Evolutionary conservation across 2,113 vertebrate species (phyloP), one percentile per base, ranked within the genome.

Genomic region (Pyrgilauda ruficollis): DNA sequence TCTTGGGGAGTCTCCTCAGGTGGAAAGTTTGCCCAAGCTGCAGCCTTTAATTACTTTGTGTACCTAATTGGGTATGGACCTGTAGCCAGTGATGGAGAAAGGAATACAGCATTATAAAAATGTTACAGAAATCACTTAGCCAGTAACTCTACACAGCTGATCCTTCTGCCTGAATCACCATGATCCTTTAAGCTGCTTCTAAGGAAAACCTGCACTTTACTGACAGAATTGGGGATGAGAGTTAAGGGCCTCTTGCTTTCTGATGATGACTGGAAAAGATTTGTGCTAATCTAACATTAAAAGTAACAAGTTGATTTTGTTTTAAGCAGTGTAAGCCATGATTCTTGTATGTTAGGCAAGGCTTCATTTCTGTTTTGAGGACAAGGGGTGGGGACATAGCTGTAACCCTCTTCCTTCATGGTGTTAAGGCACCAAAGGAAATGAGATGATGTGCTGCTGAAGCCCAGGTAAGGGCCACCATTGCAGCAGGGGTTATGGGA

Each of bases 391-490:
- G 5, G 41, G 24, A 27, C 15, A 15, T 16, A 28, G 27, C 23
- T 35, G 6, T 75, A 47, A 46, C 30, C 15, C 21, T 87, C 23
- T 53, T 74, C 35, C 58, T 72, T 49, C 16, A 7, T 24, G 23
- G 21, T 33, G 0, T 72, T 72, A 6, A 0, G 4, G 47, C 56
- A 62, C 18, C 33, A 21, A 50, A 72, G 61, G 43, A 87, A 75
- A 31, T 0, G 30, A 52, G 33, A 12, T 41, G 43, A 31, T 0
- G 0, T 16, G 41, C 3, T 52, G 13, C 27, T 26, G 30, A 49
- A 28, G 55, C 55, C 41, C 24, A 53, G 31, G 10, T 30, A 33
- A 61, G 80, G 26, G 35, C 11, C 3, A 4, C 37, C 21, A 4
- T n/a, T 6, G 1, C n/a, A 55, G 55, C 55, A 21, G 43, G 61